phyloP scores from a whole-genome alignment of 2,888 invertebrate species.

The Pediacus dermestoides region DNA sequence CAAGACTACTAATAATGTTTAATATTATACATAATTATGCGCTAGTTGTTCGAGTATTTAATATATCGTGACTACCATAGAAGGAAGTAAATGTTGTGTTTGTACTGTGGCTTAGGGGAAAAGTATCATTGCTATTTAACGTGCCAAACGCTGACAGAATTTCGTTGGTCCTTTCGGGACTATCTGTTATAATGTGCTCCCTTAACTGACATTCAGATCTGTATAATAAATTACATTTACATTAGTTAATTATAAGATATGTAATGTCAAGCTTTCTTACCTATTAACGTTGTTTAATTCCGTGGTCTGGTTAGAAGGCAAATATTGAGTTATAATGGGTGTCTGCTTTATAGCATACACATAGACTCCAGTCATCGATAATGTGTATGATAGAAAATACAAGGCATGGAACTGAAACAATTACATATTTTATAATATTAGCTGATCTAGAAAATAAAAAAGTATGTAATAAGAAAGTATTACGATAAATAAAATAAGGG shows the following conservation, averaged over 20 bases:
- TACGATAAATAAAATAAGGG: no score
- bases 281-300: slow-evolving; percentile 43
- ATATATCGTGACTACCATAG: slow-evolving; percentile 52
- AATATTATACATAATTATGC: slow-evolving; percentile 23
- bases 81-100: slow-evolving; percentile 56
- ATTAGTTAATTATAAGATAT: slow-evolving; percentile 1
- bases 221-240: slow-evolving; percentile 21
- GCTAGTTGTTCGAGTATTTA: slow-evolving; percentile 36
- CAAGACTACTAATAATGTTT: not conserved
- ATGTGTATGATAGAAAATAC: slow-evolving; percentile 74
- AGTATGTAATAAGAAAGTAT: no score
- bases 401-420: slow-evolving; percentile 72
- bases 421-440: no score
- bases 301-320: slow-evolving; percentile 36
- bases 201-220: slow-evolving; percentile 43
- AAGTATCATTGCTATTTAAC: slow-evolving; percentile 50
- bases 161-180: slow-evolving; percentile 47
- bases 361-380: slow-evolving; percentile 72
- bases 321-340: slow-evolving; percentile 49
- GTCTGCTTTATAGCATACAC: slow-evolving; percentile 62
- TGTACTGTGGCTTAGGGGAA: slow-evolving; percentile 53
- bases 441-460: no score
- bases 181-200: slow-evolving; percentile 45
- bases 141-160: slow-evolving; percentile 49
- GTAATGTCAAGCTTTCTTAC: slow-evolving; percentile 28